Conservation (phyloP, 1,140 invertebrate genomes). For the Calliopsis andreniformis region DNA sequence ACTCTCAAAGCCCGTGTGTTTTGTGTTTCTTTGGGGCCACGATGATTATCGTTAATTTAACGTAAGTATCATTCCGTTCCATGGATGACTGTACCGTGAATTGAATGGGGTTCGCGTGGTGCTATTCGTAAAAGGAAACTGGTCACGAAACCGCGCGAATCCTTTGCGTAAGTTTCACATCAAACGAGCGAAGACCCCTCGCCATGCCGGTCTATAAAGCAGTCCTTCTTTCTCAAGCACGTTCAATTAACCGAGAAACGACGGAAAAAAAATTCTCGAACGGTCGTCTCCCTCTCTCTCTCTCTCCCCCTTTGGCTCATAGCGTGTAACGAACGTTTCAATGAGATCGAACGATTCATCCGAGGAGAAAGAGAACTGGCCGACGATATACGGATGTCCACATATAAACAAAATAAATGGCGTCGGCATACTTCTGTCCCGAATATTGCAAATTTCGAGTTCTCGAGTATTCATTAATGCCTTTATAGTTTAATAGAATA, state of each 20-base stretch:
- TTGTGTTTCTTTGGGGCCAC: conserved; percentile 78
- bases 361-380: neutral
- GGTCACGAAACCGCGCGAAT: conserved; percentile 68
- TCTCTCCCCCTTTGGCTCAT: no score
- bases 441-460: conserved; percentile 32
- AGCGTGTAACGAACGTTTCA: neutral
- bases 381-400: neutral
- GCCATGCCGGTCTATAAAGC: conserved; percentile 59
- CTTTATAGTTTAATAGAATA: no score
- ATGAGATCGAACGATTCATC: conserved; percentile 13
- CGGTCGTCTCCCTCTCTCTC: neutral
- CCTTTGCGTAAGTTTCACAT: conserved; percentile 59
- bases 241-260: conserved; percentile 25
- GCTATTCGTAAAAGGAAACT: conserved; percentile 64
- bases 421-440: conserved; percentile 45
- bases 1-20: conserved; percentile 76
- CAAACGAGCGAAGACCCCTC: conserved; percentile 10
- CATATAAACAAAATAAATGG: conserved; percentile 71
- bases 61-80: conserved; percentile 70
- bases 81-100: neutral
- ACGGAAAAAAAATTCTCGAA: neutral
- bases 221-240: conserved; percentile 21
- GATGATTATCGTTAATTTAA: conserved; percentile 78
- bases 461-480: conserved; percentile 7
- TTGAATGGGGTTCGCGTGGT: conserved; percentile 32